A percentile compares a stretch with the other conserved stretches of the same genome.
phyloP scores from a whole-genome alignment of 2,113 vertebrate genomes.

The Heptranchias perlo region DNA sequence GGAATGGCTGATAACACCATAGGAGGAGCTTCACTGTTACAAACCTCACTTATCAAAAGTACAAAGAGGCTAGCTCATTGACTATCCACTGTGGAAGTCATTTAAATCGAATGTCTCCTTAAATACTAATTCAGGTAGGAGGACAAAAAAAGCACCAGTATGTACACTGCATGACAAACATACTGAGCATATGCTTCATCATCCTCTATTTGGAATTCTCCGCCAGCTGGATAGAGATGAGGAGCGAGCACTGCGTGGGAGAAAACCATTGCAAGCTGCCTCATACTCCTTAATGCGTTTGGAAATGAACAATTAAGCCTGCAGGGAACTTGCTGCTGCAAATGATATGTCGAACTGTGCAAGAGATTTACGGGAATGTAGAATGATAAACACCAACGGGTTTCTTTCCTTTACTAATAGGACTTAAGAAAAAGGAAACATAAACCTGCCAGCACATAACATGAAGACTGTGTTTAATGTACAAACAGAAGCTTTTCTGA shows the following conservation, averaged over 20 bases:
- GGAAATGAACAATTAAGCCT: slow-evolving; percentile 44
- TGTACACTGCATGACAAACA: background rate
- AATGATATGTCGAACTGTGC: slow-evolving; percentile 13
- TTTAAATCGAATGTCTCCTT: background rate
- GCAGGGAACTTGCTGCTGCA: slow-evolving; percentile 19
- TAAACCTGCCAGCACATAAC: background rate
- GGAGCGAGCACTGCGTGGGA: slow-evolving; percentile 46
- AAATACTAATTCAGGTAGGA: background rate
- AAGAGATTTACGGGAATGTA: slow-evolving; percentile 37
- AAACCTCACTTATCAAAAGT: background rate
- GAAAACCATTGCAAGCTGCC: slow-evolving; percentile 47
- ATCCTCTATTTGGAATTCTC: slow-evolving; percentile 46
- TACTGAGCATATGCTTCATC: slow-evolving; percentile 15
- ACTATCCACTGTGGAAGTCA: background rate
- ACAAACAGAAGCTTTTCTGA: background rate
- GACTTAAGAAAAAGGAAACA: background rate
- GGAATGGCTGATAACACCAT: too few species aligned
- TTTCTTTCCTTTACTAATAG: slow-evolving; percentile 21
- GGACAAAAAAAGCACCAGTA: background rate
- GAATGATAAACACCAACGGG: slow-evolving; percentile 16
- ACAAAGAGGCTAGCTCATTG: background rate
- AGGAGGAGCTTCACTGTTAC: background rate
- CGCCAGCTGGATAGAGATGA: slow-evolving; percentile 48
- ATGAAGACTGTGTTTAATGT: background rate
- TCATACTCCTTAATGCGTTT: slow-evolving; percentile 39